Evolutionary conservation across 23 tunicate species (phyloP), one percentile per base, ranked within the genome.

Genomic region (Ciona savignyi): DNA sequence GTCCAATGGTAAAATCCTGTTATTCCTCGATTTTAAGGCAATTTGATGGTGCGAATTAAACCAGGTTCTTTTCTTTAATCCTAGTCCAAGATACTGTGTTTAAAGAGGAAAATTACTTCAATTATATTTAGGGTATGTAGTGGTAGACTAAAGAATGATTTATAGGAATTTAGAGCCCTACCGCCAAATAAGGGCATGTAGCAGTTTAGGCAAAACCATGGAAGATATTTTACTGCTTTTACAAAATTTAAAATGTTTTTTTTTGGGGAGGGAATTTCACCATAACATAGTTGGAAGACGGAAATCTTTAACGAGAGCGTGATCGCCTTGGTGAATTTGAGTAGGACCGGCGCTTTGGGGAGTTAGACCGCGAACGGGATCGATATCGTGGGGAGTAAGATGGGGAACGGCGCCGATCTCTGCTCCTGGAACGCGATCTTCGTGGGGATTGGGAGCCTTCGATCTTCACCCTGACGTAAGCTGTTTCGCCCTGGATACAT

Each of bases 391-490:
- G 56, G 15, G 56, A 42, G 15, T 42, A 63, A 22, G 28, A 63
- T 63, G 26, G 28, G 22, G 67, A 63, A 4, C 67, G 15, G 24
- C 28, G 28, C 4, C 76, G 63, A 4, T 23, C 26, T 23, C 76
- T 42, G 32, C 33, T 32, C 3, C 76, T 32, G 3, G 64, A 42
- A 31, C 84, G 86, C 24, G 97, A 91, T 27, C 82, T 73, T 56
- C 62, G 35, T 3, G 91, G 83, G 25, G 64, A 9, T 4, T 34
- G 31, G 22, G 65, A 35, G 21, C 30, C 35, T 19, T 90, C 97
- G 2, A 51, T 34, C 33, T 72, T 76, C 2, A 90, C 97, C 3
- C 91, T 35, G 79, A 90, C 83, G 81, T 90, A 90, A 32, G 97
- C 89, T 25, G 85, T 74, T 61, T 90, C 97, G 23, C 97, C 97